These are phyloP conservation scores for Xylota sylvarum DNA, from an alignment of 2,888 invertebrate species.

Conservation along the genomic window DNA sequence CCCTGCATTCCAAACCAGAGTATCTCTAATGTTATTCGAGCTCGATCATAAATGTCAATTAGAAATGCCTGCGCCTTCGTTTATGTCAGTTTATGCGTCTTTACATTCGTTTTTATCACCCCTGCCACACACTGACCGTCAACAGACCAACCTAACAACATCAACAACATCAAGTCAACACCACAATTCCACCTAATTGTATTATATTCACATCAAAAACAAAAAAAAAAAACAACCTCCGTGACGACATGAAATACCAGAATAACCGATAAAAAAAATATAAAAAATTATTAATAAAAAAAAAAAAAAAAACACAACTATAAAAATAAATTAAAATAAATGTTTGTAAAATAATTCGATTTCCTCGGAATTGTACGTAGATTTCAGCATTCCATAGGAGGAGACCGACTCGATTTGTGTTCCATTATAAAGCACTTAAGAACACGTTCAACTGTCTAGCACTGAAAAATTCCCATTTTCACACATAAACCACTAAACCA, in stretches of 20 bases:
- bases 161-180: slow-evolving; percentile 18
- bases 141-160: slow-evolving; percentile 1
- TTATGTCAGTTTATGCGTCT: slow-evolving; percentile 10
- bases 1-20: slow-evolving; percentile 3
- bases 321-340: slow-evolving; percentile 37
- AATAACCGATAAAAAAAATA: slow-evolving; percentile 37
- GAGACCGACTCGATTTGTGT: slow-evolving; percentile 17
- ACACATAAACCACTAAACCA: slow-evolving; percentile 34
- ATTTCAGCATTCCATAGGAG: slow-evolving; percentile 19
- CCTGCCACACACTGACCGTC: slow-evolving; percentile 18
- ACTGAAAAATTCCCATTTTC: slow-evolving; percentile 47
- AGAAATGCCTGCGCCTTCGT: slow-evolving; percentile 3
- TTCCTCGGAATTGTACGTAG: slow-evolving; percentile 22
- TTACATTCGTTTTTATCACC: slow-evolving; percentile 6
- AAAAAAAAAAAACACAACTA: slow-evolving; percentile 20
- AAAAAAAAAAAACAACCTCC: slow-evolving; percentile 5
- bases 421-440: slow-evolving; percentile 61
- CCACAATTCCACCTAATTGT: slow-evolving; percentile 45
- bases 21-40: background rate
- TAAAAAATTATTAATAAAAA: slow-evolving; percentile 12
- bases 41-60: slow-evolving; percentile 39
- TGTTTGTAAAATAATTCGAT: slow-evolving; percentile 23
- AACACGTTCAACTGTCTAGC: slow-evolving; percentile 68
- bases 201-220: slow-evolving; percentile 53
- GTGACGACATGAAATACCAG: slow-evolving; percentile 54